Conservation (phyloP, 2,113 vertebrate genomes). For the Saimiri boliviensis region DNA sequence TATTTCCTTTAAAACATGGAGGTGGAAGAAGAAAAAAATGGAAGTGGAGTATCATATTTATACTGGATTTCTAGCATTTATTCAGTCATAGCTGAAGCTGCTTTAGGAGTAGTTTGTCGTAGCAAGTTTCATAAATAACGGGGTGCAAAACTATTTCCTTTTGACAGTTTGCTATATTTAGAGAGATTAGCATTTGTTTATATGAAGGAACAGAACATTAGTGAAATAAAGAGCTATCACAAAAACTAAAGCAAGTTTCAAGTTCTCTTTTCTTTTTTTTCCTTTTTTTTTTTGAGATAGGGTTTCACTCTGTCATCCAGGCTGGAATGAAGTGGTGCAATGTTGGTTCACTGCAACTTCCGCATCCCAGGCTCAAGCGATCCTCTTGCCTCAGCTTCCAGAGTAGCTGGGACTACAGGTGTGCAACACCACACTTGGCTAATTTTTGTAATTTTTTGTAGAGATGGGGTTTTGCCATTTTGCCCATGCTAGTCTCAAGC, state of each 20-base stretch:
- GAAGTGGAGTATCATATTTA: not conserved
- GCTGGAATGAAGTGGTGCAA: too few species aligned
- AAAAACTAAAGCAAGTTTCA: constrained; percentile 28
- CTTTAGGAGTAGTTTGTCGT: constrained; percentile 17
- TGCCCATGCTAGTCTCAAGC: too few species aligned
- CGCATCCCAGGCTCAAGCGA: too few species aligned
- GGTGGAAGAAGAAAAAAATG: not conserved
- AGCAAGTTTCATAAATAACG: constrained; percentile 55
- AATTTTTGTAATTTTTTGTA: too few species aligned
- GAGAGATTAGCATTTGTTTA: constrained; percentile 58
- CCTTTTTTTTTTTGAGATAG: too few species aligned
- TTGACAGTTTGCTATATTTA: constrained; percentile 62
- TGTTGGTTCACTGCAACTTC: too few species aligned
- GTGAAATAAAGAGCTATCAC: constrained; percentile 22
- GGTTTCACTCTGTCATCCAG: too few species aligned
- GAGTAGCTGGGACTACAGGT: too few species aligned
- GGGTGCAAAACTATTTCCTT: constrained; percentile 47
- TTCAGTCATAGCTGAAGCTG: constrained; percentile 20
- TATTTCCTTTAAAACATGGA: not conserved
- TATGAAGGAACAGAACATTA: constrained; percentile 4
- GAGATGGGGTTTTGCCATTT: too few species aligned
- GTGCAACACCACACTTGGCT: too few species aligned
- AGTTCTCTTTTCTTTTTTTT: too few species aligned
- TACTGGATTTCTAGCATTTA: constrained; percentile 37
- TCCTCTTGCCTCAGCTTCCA: too few species aligned